Percentiles rank a stretch among this genome's conserved stretches.
Conservation (phyloP, 92 coral and sea anemone genomes). For the Zoanthus solanderi region DNA sequence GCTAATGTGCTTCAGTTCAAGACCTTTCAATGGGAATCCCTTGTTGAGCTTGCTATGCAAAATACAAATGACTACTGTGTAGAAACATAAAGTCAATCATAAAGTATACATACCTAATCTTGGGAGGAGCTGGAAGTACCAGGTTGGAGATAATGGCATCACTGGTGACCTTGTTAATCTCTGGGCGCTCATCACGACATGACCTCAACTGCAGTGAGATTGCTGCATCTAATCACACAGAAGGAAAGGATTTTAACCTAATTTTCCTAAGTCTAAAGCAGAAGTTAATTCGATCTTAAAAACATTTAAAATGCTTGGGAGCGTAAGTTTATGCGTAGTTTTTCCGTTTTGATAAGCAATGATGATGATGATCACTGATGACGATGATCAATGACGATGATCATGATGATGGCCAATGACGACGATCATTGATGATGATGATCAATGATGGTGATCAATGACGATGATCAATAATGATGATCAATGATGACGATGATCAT, state of each 20-base stretch:
- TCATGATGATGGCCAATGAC: not conserved
- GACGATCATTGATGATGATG: not conserved
- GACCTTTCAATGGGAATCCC: no score
- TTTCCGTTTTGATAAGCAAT: not conserved
- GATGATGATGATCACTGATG: not conserved
- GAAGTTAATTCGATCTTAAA: no score
- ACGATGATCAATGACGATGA: not conserved
- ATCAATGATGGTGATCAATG: not conserved
- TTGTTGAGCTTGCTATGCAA: no score
- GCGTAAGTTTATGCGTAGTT: no score
- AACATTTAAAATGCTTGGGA: not conserved
- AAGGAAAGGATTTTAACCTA: not conserved
- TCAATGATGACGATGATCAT: no score
- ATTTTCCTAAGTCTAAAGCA: not conserved
- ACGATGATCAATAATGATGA: no score
- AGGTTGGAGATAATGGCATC: slow-evolving; percentile 92
- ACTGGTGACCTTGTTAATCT: slow-evolving; percentile 81
- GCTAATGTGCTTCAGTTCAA: no score
- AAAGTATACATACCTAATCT: slow-evolving; percentile 72
- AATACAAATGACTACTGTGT: no score
- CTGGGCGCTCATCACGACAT: slow-evolving; percentile 93
- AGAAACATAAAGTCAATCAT: no score
- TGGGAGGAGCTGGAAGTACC: slow-evolving; percentile 92
- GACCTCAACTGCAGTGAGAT: slow-evolving; percentile 87
- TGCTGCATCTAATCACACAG: slow-evolving; percentile 50